A percentile compares a stretch with the other conserved stretches of the same genome.
Evolutionary conservation across 2,797 vertebrate genomes (phyloP).

Genomic region (Eurystomus glaucurus): DNA sequence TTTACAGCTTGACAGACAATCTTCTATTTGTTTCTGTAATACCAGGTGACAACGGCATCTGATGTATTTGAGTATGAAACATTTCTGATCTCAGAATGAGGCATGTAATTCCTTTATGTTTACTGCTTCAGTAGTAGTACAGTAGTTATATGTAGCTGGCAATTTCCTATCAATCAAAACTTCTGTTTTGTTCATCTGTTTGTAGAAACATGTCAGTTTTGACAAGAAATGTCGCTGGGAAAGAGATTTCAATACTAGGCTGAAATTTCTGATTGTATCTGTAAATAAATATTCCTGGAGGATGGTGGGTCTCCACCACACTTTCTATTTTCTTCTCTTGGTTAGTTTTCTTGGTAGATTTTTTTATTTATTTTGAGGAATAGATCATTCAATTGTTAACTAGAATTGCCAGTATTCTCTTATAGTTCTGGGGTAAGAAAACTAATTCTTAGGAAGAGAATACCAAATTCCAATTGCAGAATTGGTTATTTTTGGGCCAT

Average conservation of each 20-base stretch:
- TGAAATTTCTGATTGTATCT: not conserved
- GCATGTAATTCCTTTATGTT: not conserved
- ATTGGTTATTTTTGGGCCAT: not conserved
- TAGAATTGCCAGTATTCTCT: not conserved
- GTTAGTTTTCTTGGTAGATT: not conserved
- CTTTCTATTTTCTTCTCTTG: not conserved
- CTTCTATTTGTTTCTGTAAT: not conserved
- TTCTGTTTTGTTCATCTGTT: not conserved
- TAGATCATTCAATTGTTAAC: not conserved
- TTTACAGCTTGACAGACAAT: not conserved
- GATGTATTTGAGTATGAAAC: not conserved
- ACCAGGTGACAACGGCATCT: not conserved
- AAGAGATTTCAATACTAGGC: not conserved
- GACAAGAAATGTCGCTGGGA: not conserved
- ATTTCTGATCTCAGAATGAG: not conserved
- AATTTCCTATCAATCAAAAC: not conserved
- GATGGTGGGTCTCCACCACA: rapidly evolving
- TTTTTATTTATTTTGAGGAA: not conserved
- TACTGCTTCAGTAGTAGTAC: not conserved
- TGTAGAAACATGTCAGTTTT: not conserved
- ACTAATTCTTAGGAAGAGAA: not conserved
- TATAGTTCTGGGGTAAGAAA: not conserved
- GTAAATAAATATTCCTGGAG: not conserved
- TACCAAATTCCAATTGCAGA: not conserved
- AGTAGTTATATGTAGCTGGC: not conserved